Base-by-base conservation (phyloP, 2,888 invertebrate species). In the Ichneumoninae sp. region DNA sequence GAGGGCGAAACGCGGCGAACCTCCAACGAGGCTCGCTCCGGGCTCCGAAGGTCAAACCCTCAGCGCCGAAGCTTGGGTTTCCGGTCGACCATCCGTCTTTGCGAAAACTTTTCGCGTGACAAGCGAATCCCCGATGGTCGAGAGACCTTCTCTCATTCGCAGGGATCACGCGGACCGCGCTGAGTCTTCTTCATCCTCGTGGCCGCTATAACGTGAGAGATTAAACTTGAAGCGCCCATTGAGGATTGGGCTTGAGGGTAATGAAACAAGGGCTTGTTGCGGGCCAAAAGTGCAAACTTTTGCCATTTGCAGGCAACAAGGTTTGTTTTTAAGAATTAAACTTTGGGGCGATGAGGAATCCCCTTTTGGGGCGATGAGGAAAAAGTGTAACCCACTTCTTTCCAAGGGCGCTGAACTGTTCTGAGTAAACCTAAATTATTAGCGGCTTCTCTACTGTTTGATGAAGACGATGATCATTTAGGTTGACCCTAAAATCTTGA, bases 11-110 rank as follows among this genome's bases (percentile, higher is more conserved):
- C 57, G 30, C 69, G 77, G 26, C 69, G 7, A 13, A 74, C 69
- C 74, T 74, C 68, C 60, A 6, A 66, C 30, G 44, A 7, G 26
- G n/a, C 47, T 74, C 26, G n/a, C n/a, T 26, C 16, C 54, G 47
- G 36, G 66, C 60, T 62, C 33, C 44, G 62, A 78, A 68, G 52
- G 33, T 54, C 60, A 79, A 60, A 30, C 36, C 30, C 72, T 57
- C 30, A 33, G 40, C 44, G 13, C 19, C 69, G 36, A 2, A 36
- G 30, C 16, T 36, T 19, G 4, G 70, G 50, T 22, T 78, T 80
- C 52, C 62, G 50, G 54, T 69, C 60, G 47, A 57, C 44, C 74
- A 84, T 84, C 81, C 66, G 81, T 78, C 84, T 81, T 77, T n/a
- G 33, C 33, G 57, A 10, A 78, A 81, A 71, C 54, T 66, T 79